These are phyloP conservation scores for Acrobasis suavella DNA, from an alignment of 2,888 invertebrate species.

Conservation along the genomic window DNA sequence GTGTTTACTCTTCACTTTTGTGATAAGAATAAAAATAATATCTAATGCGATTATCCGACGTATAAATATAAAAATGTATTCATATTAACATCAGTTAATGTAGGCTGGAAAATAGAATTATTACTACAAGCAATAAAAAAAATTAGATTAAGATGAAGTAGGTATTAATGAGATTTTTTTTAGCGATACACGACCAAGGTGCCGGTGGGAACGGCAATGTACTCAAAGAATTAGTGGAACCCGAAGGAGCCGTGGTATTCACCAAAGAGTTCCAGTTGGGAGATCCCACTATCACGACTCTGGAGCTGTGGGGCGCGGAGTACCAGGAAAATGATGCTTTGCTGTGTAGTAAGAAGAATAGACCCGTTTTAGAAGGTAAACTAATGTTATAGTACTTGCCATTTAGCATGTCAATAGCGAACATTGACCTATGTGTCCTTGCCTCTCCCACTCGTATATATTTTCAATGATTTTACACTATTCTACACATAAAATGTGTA, in stretches of 20 bases:
- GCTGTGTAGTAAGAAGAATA: constrained; percentile 87
- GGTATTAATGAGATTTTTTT: neutral
- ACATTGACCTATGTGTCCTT: too few relatives aligned
- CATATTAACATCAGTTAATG: too few relatives aligned
- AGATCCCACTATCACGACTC: constrained; percentile 95
- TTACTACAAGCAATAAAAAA: too few relatives aligned
- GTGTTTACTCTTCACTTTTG: constrained; percentile 34
- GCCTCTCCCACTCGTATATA: too few relatives aligned
- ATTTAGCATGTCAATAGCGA: too few relatives aligned
- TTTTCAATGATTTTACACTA: too few relatives aligned
- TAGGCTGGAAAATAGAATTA: too few relatives aligned
- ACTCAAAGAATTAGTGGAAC: constrained; percentile 97
- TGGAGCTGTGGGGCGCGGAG: constrained; percentile 99
- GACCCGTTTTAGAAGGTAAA: constrained; percentile 82
- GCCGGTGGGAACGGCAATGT: constrained; percentile 99
- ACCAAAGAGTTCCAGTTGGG: constrained; percentile 94
- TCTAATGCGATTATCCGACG: too few relatives aligned
- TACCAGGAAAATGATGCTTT: constrained; percentile 98
- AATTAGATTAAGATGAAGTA: too few relatives aligned
- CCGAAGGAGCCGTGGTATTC: constrained; percentile 95
- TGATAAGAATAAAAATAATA: too few relatives aligned
- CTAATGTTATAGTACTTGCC: neutral
- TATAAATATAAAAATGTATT: too few relatives aligned
- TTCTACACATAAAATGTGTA: too few relatives aligned
- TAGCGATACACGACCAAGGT: constrained; percentile 98